These are phyloP conservation scores for Geococcyx californianus DNA, from an alignment of 2,113 vertebrate species.

Conservation along the genomic window DNA sequence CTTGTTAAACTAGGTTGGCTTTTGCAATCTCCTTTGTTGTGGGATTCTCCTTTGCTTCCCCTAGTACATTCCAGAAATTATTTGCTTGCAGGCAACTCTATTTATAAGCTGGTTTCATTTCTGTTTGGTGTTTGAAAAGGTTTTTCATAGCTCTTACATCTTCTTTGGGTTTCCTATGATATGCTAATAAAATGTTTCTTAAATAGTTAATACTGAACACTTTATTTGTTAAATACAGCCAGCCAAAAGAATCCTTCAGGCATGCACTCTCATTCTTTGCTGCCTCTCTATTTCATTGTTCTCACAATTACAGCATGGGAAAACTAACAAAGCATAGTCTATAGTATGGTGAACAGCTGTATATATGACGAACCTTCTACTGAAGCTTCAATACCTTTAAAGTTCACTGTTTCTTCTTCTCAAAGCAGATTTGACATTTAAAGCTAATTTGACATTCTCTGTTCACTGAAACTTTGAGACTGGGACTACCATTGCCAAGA, in stretches of 20 bases:
- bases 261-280: neutral
- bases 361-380: neutral
- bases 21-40: slow-evolving; percentile 58
- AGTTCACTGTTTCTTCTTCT: neutral
- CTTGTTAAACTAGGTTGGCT: slow-evolving; percentile 43
- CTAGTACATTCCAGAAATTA: slow-evolving; percentile 54
- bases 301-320: slow-evolving; percentile 8
- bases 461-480: neutral
- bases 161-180: slow-evolving; percentile 14
- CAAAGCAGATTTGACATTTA: neutral
- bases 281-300: neutral
- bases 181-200: neutral
- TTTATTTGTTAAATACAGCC: neutral
- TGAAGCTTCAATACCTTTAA: neutral
- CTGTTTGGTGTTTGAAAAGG: slow-evolving; percentile 37
- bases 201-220: neutral
- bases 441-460: neutral
- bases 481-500: neutral
- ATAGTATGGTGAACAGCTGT: neutral
- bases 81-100: slow-evolving; percentile 32
- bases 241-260: neutral
- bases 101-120: slow-evolving; percentile 45
- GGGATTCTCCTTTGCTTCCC: slow-evolving; percentile 51
- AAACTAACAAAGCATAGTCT: neutral
- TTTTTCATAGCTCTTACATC: slow-evolving; percentile 32